Conservation (phyloP, 2,888 invertebrate species). For the Gandaritis pyraliata region DNA sequence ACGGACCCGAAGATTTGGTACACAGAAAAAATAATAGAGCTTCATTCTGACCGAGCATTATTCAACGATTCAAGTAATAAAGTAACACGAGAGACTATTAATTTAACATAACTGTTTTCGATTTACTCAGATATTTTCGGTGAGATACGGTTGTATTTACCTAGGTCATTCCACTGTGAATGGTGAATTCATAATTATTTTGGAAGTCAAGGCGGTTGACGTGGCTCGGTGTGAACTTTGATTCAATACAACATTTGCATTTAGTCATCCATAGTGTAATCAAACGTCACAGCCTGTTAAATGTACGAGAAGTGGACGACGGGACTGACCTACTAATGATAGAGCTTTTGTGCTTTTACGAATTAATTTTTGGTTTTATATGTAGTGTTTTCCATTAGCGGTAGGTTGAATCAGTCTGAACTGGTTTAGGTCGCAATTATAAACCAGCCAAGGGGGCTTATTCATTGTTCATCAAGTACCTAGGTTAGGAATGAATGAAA, state of each 20-base stretch:
- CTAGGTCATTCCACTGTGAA: slow-evolving; percentile 13
- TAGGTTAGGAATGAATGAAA: too few species aligned
- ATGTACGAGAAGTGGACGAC: background rate
- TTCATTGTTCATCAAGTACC: too few species aligned
- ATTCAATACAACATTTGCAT: slow-evolving; percentile 3
- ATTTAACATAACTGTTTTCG: slow-evolving; percentile 53
- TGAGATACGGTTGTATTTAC: slow-evolving; percentile 4
- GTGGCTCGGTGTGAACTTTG: background rate
- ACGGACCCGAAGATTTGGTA: slow-evolving; percentile 57
- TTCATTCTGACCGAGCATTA: slow-evolving; percentile 55
- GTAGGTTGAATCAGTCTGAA: too few species aligned
- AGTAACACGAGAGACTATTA: slow-evolving; percentile 49
- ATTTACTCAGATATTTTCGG: slow-evolving; percentile 10
- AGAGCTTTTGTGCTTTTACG: background rate
- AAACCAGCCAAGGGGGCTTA: too few species aligned
- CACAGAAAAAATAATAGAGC: slow-evolving; percentile 51
- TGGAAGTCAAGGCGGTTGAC: background rate
- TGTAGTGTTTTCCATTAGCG: too few species aligned
- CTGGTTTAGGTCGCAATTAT: too few species aligned
- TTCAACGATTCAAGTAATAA: slow-evolving; percentile 46
- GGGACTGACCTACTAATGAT: background rate
- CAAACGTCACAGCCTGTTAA: background rate
- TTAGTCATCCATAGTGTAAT: background rate
- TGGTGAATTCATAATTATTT: background rate
- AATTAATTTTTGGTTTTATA: background rate